These are phyloP conservation scores for Myripristis murdjan DNA, from an alignment of 2,797 vertebrate species.

Conservation along the genomic window DNA sequence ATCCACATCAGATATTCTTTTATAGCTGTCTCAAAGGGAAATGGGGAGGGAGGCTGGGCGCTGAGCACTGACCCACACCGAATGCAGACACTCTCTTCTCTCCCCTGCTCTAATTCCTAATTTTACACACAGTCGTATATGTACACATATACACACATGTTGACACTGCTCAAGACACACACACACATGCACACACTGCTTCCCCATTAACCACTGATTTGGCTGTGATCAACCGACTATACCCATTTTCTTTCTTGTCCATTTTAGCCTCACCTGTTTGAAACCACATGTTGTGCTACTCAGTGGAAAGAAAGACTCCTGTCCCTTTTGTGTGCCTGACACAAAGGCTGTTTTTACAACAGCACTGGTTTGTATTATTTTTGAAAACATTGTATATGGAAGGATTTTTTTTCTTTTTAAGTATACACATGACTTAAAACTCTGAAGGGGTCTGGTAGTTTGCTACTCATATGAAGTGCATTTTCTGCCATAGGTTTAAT, in stretches of 20 bases:
- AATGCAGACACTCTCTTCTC: slow-evolving; percentile 59
- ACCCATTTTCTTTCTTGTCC: slow-evolving; percentile 49
- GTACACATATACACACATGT: slow-evolving; percentile 19
- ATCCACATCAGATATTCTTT: slow-evolving; percentile 83
- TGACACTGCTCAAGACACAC: slow-evolving; percentile 32
- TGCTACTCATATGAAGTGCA: slow-evolving; percentile 18
- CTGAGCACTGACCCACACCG: slow-evolving; percentile 69
- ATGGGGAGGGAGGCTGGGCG: slow-evolving; percentile 56
- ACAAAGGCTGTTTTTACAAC: no score
- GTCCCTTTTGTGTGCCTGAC: not conserved
- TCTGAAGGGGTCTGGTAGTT: slow-evolving; percentile 4
- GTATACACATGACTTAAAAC: not conserved
- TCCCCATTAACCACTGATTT: slow-evolving; percentile 33
- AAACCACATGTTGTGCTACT: slow-evolving; percentile 32
- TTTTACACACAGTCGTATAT: slow-evolving; percentile 61
- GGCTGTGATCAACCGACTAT: slow-evolving; percentile 6
- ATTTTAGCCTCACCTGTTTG: slow-evolving; percentile 57
- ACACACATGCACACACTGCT: slow-evolving; percentile 27
- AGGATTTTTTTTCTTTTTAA: no score
- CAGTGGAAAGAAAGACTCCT: slow-evolving; percentile 37
- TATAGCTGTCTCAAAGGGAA: slow-evolving; percentile 73
- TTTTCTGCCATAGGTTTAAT: slow-evolving; percentile 11
- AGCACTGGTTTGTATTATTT: no score
- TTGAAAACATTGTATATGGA: no score
- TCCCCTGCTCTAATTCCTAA: slow-evolving; percentile 69